Conservation (phyloP, 2,797 vertebrate species). For the Hippocampus kuda region DNA sequence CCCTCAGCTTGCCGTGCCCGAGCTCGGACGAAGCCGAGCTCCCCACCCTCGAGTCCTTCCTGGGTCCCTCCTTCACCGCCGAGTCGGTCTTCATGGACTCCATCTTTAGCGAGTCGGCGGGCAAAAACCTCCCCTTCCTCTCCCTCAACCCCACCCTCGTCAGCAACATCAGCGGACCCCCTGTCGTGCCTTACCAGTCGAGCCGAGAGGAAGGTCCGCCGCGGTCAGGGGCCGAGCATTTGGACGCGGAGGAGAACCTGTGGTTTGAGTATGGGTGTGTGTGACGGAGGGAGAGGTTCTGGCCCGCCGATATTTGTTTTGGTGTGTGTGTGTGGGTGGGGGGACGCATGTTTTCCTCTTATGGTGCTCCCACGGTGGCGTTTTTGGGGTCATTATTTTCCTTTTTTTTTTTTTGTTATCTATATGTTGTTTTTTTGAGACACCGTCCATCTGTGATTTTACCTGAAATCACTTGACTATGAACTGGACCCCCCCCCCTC, state of each 20-base stretch:
- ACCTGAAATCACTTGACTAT: not conserved
- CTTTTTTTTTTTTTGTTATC: not conserved
- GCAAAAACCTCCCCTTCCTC: slow-evolving; percentile 76
- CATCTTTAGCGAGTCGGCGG: slow-evolving; percentile 65
- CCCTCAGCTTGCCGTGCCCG: slow-evolving; percentile 65
- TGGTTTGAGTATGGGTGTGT: slow-evolving; percentile 99
- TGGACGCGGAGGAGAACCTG: slow-evolving; percentile 80
- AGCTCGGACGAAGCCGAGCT: slow-evolving; percentile 61
- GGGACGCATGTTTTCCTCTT: not conserved
- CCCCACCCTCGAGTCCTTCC: slow-evolving; percentile 65
- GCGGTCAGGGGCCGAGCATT: slow-evolving; percentile 41
- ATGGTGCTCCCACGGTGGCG: not conserved
- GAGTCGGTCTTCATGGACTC: slow-evolving; percentile 70
- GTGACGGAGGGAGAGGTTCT: slow-evolving; percentile 47
- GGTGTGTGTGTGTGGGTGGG: slow-evolving; percentile 16
- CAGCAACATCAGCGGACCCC: slow-evolving; percentile 84
- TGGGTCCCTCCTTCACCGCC: slow-evolving; percentile 66
- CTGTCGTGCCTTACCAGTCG: slow-evolving; percentile 35
- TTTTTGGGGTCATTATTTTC: not conserved
- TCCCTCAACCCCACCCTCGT: slow-evolving; percentile 91
- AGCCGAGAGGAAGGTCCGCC: slow-evolving; percentile 42
- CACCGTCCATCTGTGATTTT: not conserved
- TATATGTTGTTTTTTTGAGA: too few relatives aligned
- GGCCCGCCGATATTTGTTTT: slow-evolving; percentile 18
- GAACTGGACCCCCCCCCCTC: not conserved